Evolutionary conservation across 2,888 invertebrate species (phyloP).

Genomic region (Tiliacea aurago): DNA sequence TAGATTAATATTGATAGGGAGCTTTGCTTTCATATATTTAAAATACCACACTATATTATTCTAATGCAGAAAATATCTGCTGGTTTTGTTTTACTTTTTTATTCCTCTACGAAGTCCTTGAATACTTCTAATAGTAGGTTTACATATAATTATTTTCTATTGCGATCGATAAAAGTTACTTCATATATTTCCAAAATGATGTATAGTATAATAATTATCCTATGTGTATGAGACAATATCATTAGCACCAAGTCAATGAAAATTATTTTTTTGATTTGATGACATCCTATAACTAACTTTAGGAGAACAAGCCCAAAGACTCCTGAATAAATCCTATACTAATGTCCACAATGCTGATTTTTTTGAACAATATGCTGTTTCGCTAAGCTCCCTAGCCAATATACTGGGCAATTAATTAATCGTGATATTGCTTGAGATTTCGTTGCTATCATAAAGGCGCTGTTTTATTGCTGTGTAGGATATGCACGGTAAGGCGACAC

Average conservation of each 20-base stretch:
- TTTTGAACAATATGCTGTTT: background rate
- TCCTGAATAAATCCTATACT: background rate
- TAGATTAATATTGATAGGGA: conserved; percentile 15
- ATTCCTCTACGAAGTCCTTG: background rate
- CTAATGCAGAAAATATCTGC: background rate
- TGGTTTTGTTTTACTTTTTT: background rate
- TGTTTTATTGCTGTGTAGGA: background rate
- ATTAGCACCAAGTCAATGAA: conserved; percentile 41
- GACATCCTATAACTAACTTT: conserved; percentile 9
- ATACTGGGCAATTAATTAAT: background rate
- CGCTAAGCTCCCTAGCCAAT: conserved; percentile 25
- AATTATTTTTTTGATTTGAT: conserved; percentile 25
- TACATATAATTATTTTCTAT: conserved; percentile 10
- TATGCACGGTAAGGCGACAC: background rate
- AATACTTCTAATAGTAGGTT: background rate
- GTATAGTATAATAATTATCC: background rate
- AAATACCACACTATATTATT: background rate
- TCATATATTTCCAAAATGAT: conserved; percentile 8
- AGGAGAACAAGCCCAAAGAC: background rate
- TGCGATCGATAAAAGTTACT: conserved; percentile 8
- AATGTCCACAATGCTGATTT: background rate
- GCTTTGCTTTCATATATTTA: background rate
- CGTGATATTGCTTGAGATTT: conserved; percentile 1
- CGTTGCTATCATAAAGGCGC: background rate
- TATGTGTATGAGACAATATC: conserved; percentile 28